Base-by-base conservation (phyloP, 2,797 vertebrate genomes). In the Pipistrellus pipistrellus region DNA sequence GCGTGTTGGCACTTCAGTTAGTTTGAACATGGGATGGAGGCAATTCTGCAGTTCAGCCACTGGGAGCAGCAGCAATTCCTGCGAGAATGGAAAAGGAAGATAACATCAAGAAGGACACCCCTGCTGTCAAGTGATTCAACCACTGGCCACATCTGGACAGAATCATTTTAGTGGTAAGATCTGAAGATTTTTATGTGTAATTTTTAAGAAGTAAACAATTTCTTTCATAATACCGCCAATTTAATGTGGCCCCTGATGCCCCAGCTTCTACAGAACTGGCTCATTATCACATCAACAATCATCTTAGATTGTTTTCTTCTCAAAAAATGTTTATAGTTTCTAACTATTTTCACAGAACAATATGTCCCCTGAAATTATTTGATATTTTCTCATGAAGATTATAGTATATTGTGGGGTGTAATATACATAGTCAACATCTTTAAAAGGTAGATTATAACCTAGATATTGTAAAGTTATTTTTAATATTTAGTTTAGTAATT, bases 141-240 rank as follows among this genome's bases (percentile, higher is more conserved):
- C 27, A 12, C 4, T 17, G 1, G n/a, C 12, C 30, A 0, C 18
- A 30, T 51, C 12, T 17, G 5, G n/a, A 77, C 14, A 66, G 55
- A 10, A 57, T 1, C 13, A 73, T 62, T 35, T 53, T 57, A 27
- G 11, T n/a, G n/a, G 0, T 73, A 77, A 87, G 64, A 9, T 2
- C 15, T 48, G 8, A 11, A 83, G 4, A 3, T 3, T 18, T n/a
- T 57, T 85, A 4, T 76, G 9, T 32, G 35, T 72, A 25, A 14
- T 69, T 64, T 75, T 57, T 21, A 78, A 82, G 57, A 85, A 88
- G 48, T 41, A 82, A 77, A 87, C 32, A 12, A 18, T 64, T 35
- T 76, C 15, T 81, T 38, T 69, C 41, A 41, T 7, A 6, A 14
- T 12, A 55, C 0, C 23, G 4, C 41, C 55, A 25, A 25, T 8